Base-by-base conservation (phyloP, 2,113 vertebrate genomes). In the Melanocharis versteri region DNA sequence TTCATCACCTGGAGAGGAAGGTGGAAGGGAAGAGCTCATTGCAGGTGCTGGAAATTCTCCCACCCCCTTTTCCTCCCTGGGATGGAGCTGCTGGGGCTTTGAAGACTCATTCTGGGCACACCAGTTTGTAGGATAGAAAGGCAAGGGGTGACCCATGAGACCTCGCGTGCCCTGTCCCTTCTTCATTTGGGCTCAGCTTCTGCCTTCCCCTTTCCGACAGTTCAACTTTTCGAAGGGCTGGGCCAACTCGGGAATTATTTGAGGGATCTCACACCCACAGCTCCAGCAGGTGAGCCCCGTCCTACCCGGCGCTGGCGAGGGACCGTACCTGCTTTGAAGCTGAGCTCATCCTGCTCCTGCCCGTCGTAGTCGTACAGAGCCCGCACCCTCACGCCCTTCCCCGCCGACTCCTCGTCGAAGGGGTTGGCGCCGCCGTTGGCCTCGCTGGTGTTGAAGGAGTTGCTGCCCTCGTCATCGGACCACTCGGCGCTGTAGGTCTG, bases 361-460 rank as follows among this genome's bases (percentile, higher is more conserved):
- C 99, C 99, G 0, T 99, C 99, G 2, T 99, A 99, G 97, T 99
- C 99, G 10, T 99, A 99, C 35, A 99, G 98, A 3, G 99, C 99
- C 7, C 99, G 98, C 76, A 99, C 99, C 4, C 99, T 98, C 85
- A 99, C 98, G 0, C 98, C 99, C 95, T 98, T 98, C 87, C 90
- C 95, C 4, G 16, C 88, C 1, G 95, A 37, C 57, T 99, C 99
- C 1, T 99, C 99, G 26, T 99, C 99, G 6, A 99, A 99, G 51
- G 99, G 99, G 97, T 99, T 99, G 90, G 98, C 97, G 6, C 99
- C 99, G 0, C 99, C 99, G 0, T 99, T 99, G 69, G 99, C 99
- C 96, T 99, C 99, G 3, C 91, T 99, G 90, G 98, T 97, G 9
- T 99, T 99, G 95, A 98, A 98, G 13, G 98, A 91, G 47, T 98